Evolutionary conservation across 2,888 invertebrate species (phyloP), one percentile per base, ranked within the genome.

Genomic region (Stenodera caucasica): DNA sequence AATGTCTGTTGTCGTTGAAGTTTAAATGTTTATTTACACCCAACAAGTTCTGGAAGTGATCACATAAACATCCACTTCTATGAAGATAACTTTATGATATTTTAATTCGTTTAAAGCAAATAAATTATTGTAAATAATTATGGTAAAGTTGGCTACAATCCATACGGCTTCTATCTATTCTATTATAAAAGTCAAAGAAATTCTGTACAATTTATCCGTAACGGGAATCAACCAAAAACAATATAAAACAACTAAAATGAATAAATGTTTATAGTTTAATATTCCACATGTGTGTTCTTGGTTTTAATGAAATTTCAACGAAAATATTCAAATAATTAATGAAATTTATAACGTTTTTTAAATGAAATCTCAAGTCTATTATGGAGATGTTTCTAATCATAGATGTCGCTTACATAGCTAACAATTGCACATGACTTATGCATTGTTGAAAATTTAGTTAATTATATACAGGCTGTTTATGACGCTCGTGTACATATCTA

Each of bases 121-220:
- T 68, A 68, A 68, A 67, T 66, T 67, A 58, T 66, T 62, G 61
- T 68, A 66, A 68, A 68, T 68, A 65, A 68, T 63, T 62, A 62
- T 61, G 54, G 51, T 53, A 15, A 59, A 67, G 58, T 68, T 68
- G 66, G 65, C 68, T 61, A 53, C 40, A 23, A 40, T 62, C 66
- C 68, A 66, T 60, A 58, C 61, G 59, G 61, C 59, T 55, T 57
- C 29, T 33, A 49, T 49, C 49, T 49, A n/a, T n/a, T n/a, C n/a
- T n/a, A n/a, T n/a, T n/a, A n/a, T n/a, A n/a, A n/a, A n/a, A n/a
- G 50, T 29, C 18, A 11, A 54, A 58, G 53, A 59, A 30, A 32
- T 51, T 51, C 51, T 51, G 30, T 29, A 51, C 51, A 51, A n/a
- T n/a, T n/a, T n/a, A n/a, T n/a, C n/a, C 51, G 15, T 32, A 32